Percentiles rank a stretch among this genome's conserved stretches.
phyloP scores from a whole-genome alignment of 23 tunicate genomes.

The Ciona savignyi region DNA sequence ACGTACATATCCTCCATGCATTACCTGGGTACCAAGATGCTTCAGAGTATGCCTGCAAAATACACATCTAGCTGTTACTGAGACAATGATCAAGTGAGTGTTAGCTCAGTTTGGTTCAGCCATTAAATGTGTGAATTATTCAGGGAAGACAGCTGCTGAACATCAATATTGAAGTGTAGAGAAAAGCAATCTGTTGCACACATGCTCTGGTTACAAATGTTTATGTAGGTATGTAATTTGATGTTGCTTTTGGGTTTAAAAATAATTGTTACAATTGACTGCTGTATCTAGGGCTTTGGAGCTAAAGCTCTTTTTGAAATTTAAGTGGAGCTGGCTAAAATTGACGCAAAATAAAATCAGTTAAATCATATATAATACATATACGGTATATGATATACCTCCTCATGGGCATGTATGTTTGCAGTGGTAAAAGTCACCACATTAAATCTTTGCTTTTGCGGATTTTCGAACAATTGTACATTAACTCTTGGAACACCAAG shows the following conservation, averaged over 20 bases:
- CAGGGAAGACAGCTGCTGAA: too few species aligned
- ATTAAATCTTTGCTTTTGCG: constrained; percentile 37
- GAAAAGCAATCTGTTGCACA: not conserved
- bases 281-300: too few species aligned
- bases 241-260: too few species aligned
- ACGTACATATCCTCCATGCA: constrained; percentile 64
- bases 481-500: not conserved
- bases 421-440: constrained; percentile 48
- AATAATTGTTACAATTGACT: too few species aligned
- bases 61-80: not conserved
- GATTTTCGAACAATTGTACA: constrained; percentile 52
- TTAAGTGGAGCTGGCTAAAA: not conserved
- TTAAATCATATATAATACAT: not conserved
- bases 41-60: constrained; percentile 34
- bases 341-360: too few species aligned
- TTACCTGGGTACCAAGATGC: constrained; percentile 72
- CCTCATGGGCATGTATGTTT: constrained; percentile 20
- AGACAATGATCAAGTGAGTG: too few species aligned
- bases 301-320: too few species aligned
- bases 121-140: too few species aligned
- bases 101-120: too few species aligned
- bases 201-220: not conserved
- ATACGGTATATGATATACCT: not conserved
- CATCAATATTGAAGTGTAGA: too few species aligned
- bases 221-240: not conserved